Evolutionary conservation across 2,888 invertebrate genomes (phyloP).

Genomic region (Plebejus argus): DNA sequence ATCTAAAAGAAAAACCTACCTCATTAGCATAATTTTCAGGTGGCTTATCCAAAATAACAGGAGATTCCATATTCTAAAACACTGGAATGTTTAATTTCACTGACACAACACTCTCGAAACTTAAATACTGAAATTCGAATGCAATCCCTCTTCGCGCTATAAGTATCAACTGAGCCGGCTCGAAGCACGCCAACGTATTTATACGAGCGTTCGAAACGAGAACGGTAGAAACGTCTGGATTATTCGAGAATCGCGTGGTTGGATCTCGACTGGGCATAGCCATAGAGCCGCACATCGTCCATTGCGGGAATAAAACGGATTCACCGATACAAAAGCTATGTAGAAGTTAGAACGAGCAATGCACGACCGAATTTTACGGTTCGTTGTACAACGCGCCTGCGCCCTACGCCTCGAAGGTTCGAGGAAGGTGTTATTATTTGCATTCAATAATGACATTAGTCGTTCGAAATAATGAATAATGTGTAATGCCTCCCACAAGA

Average conservation of each 20-base stretch:
- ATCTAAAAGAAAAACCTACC: slow-evolving; percentile 61
- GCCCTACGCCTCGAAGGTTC: slow-evolving; percentile 23
- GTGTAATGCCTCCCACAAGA: slow-evolving; percentile 8
- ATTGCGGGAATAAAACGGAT: slow-evolving; percentile 31
- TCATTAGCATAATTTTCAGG: slow-evolving; percentile 80
- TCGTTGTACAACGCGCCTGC: slow-evolving; percentile 9
- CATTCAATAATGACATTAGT: slow-evolving; percentile 21
- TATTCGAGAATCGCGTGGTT: slow-evolving; percentile 57
- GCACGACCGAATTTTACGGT: not conserved
- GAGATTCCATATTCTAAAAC: slow-evolving; percentile 78
- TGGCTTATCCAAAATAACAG: slow-evolving; percentile 82
- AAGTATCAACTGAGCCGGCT: slow-evolving; percentile 62
- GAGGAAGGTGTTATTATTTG: slow-evolving; percentile 26
- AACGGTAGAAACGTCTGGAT: slow-evolving; percentile 54
- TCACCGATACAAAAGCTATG: not conserved
- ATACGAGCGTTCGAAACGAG: slow-evolving; percentile 52
- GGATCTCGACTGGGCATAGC: slow-evolving; percentile 30
- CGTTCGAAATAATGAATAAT: slow-evolving; percentile 12
- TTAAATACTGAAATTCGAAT: slow-evolving; percentile 45
- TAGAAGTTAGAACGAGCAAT: slow-evolving; percentile 18
- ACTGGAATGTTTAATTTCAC: slow-evolving; percentile 65
- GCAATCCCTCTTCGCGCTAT: slow-evolving; percentile 56
- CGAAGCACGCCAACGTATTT: slow-evolving; percentile 57
- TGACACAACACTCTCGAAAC: slow-evolving; percentile 62
- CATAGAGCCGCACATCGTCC: slow-evolving; percentile 31